Base-by-base conservation (phyloP, 1,140 invertebrate genomes). In the Hetaerina americana region DNA sequence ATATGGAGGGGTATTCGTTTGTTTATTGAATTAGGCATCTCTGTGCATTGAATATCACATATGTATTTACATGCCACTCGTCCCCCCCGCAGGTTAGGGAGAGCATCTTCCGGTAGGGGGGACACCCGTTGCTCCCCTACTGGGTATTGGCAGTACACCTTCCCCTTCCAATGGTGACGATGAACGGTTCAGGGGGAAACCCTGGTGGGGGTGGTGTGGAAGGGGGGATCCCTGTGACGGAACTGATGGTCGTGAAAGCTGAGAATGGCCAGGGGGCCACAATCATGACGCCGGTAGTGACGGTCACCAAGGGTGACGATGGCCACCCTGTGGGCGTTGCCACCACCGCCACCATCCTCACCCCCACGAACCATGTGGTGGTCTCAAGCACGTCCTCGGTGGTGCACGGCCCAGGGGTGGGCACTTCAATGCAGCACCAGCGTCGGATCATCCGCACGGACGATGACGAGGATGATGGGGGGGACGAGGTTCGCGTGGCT, bases 101-200 rank as follows among this genome's bases (percentile, higher is more conserved):
- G 40, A 18, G 3, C 40, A 57, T 18, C 40, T 57, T 57, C 40
- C 40, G 15, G 2, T 57, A 3, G 15, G 15, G 40, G 40, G 10
- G 22, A n/a, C n/a, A n/a, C n/a, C n/a, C n/a, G n/a, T n/a, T n/a
- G n/a, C n/a, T n/a, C n/a, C n/a, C n/a, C 15, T 10, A 57, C 40
- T 57, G 40, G 22, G 31, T 66, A 66, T 18, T 40, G 66, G 3
- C 26, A 71, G 2, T 71, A 66, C 26, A 40, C 69, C n/a, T 70
- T 27, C 10, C 22, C 40, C 22, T 71, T 70, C 72, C 78, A 77
- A 79, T 79, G 80, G 76, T 79, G 71, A 76, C 75, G 73, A 86
- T 86, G 85, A 87, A 86, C 78, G 83, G 83, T 66, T 81, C 84
- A 18, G 84, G 85, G 75, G 85, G 85, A 84, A 86, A 79, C 83